Evolutionary conservation across 2,113 vertebrate genomes (phyloP), one percentile per base, ranked within the genome.

Genomic region (Pionites leucogaster): DNA sequence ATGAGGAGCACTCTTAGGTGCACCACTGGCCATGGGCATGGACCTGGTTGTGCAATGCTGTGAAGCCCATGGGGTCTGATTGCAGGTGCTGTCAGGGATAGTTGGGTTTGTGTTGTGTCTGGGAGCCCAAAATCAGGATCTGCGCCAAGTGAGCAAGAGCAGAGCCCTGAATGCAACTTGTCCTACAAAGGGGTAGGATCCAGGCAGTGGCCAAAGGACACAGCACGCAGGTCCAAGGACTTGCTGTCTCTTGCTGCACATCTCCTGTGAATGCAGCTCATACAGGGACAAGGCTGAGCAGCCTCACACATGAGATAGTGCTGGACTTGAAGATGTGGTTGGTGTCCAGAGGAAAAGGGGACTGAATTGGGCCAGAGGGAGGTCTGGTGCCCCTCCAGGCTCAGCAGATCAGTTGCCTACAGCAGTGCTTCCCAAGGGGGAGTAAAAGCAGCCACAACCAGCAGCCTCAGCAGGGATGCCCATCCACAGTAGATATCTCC

Each of bases 221-320:
- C 20, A 28, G 39, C 15, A 10, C 0, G 0, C 17, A 52, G 46
- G 5, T 20, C 52, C 1, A 4, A 42, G 59, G 60, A n/a, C 39
- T 27, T 8, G 23, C 33, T n/a, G 59, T 68, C 25, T 60, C 17
- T 41, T 57, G n/a, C 23, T 46, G 22, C 14, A 8, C 29, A 3
- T 27, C 67, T 69, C 33, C 1, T 4, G 11, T 7, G 37, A 42
- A 57, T 12, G 29, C 29, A 74, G 47, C n/a, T 50, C 41, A 13
- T 2, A 6, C 4, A 17, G 19, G 68, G 68, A 24, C 0, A 0
- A 13, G n/a, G 23, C 49, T 65, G 62, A 83, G 44, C n/a, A 60
- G 20, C 47, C 20, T 63, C 25, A 41, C 7, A 9, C 14, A 2
- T 4, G 39, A 53, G 22, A 33, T n/a, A 41, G 29, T 1, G 0